A percentile compares a stretch with the other conserved stretches of the same genome.
Conservation (phyloP, 2,797 vertebrate genomes). For the Petrocephalus schoutedeni region DNA sequence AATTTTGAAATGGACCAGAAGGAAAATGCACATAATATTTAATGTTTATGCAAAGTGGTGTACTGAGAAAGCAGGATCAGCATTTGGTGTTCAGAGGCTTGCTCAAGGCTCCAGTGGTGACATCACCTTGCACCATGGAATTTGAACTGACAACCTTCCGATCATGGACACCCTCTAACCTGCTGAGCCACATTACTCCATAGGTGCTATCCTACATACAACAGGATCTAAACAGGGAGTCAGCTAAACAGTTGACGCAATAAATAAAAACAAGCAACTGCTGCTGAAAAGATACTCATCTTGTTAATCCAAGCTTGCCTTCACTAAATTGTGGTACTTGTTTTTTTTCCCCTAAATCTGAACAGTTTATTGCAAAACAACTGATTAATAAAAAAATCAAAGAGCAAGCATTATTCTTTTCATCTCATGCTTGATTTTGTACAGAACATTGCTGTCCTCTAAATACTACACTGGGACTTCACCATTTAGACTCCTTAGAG, state of each 20-base stretch:
- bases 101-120: not conserved
- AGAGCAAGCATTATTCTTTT: not conserved
- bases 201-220: not conserved
- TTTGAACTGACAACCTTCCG: not conserved
- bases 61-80: not conserved
- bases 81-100: not conserved
- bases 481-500: not conserved
- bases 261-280: not conserved
- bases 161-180: not conserved
- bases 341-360: not conserved
- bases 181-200: not conserved
- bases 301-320: not conserved
- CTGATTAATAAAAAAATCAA: not conserved
- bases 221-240: not conserved
- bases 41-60: not conserved
- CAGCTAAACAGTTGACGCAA: not conserved
- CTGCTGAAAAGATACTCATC: not conserved
- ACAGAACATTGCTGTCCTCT: not conserved
- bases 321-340: not conserved
- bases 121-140: not conserved
- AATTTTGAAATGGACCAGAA: not conserved
- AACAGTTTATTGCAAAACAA: not conserved
- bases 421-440: not conserved
- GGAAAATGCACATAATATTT: not conserved
- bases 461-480: not conserved